Evolutionary conservation across 1,140 invertebrate genomes (phyloP).

Genomic region (Formica exsecta): DNA sequence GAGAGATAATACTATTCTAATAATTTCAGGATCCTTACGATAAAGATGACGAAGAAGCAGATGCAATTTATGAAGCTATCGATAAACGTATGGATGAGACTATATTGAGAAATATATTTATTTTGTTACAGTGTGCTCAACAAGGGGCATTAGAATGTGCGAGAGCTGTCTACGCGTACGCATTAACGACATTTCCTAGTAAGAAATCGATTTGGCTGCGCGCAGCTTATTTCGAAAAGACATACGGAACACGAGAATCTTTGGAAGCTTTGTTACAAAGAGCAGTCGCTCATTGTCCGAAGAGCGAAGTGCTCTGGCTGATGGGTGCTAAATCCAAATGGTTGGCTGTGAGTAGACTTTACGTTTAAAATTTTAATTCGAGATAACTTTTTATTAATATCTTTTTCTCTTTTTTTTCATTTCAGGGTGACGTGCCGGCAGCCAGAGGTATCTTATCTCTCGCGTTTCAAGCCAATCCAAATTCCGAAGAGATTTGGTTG

Average conservation of each 20-base stretch:
- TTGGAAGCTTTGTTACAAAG: conserved; percentile 96
- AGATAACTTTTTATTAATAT: neutral
- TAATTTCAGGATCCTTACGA: conserved; percentile 96
- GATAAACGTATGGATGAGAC: conserved; percentile 99
- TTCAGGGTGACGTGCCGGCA: conserved; percentile 95
- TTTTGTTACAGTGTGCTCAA: conserved; percentile 90
- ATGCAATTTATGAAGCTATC: conserved; percentile 99
- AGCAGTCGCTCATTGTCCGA: conserved; percentile 98
- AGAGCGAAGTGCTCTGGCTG: conserved; percentile 98
- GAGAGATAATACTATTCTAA: neutral
- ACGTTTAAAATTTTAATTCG: neutral
- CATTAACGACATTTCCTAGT: conserved; percentile 96
- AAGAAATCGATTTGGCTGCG: conserved; percentile 99
- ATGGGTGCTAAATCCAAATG: conserved; percentile 99
- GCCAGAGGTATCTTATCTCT: conserved; percentile 96
- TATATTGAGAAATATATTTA: conserved; percentile 78
- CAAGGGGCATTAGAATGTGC: conserved; percentile 98
- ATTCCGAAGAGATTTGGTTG: conserved; percentile 99
- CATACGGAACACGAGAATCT: conserved; percentile 96
- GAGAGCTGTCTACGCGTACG: conserved; percentile 97
- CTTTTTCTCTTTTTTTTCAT: neutral
- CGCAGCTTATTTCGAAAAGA: conserved; percentile 99
- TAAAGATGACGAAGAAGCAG: conserved; percentile 99
- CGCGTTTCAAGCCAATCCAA: conserved; percentile 98
- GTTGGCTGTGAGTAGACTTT: conserved; percentile 92